Evolutionary conservation across 2,113 vertebrate genomes (phyloP).

Genomic region (Colinus virginianus): DNA sequence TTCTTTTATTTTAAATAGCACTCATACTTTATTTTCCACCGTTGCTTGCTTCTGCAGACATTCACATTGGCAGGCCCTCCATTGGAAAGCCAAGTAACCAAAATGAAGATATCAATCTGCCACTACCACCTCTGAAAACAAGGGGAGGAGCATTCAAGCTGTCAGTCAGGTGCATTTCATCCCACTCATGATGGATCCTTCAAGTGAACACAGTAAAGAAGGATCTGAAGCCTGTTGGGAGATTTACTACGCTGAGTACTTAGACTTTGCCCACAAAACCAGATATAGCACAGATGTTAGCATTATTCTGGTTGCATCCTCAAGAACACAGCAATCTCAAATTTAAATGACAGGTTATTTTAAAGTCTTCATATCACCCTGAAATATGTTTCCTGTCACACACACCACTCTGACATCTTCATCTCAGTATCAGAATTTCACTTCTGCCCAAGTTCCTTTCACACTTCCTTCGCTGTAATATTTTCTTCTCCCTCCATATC

Average conservation of each 20-base stretch:
- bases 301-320: not conserved
- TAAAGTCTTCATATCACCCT: not conserved
- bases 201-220: not conserved
- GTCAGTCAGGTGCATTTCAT: not conserved
- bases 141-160: not conserved
- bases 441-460: not conserved
- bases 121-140: not conserved
- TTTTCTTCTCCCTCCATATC: not conserved
- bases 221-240: not conserved
- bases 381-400: not conserved
- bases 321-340: not conserved
- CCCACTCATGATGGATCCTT: not conserved
- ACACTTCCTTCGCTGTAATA: not conserved
- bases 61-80: rapidly evolving
- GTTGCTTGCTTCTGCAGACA: not conserved
- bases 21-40: too few species aligned
- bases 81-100: not conserved
- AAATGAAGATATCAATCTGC: not conserved
- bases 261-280: not conserved
- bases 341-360: not conserved
- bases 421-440: not conserved
- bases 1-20: too few species aligned
- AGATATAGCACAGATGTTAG: rapidly evolving
- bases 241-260: not conserved
- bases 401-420: not conserved